A percentile compares a stretch with the other conserved stretches of the same genome.
These are phyloP conservation scores for Aphaenogaster rudis DNA, from an alignment of 1,140 invertebrate genomes.

Conservation along the genomic window DNA sequence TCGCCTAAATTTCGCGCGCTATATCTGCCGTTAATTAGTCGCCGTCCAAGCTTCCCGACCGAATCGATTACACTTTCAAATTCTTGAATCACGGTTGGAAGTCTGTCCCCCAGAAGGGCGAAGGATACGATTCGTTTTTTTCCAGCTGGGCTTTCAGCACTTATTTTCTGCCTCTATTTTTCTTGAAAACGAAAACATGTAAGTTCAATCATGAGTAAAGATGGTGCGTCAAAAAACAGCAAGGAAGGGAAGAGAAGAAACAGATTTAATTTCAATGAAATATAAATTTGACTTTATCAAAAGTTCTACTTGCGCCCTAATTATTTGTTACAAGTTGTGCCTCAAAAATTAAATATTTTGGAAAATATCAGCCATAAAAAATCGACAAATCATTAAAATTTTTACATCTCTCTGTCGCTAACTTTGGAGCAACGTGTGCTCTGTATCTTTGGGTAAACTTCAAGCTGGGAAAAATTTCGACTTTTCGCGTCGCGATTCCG, in stretches of 20 bases:
- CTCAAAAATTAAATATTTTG: not conserved
- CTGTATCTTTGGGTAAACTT: not conserved
- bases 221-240: not conserved
- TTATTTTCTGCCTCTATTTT: not conserved
- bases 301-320: not conserved
- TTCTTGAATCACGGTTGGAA: conserved; percentile 47
- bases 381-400: not conserved
- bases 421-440: not conserved
- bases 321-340: no score
- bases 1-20: conserved; percentile 24
- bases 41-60: conserved; percentile 27
- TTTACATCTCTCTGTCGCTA: not conserved
- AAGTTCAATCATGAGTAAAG: not conserved
- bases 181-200: not conserved
- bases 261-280: not conserved
- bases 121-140: conserved; percentile 1
- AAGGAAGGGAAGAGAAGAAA: not conserved
- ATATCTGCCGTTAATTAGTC: conserved; percentile 70
- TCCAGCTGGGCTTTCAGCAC: not conserved
- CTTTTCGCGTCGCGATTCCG: conserved; percentile 9
- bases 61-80: conserved; percentile 67
- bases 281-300: not conserved
- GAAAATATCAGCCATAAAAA: not conserved
- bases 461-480: not conserved
- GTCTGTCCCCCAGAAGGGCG: not conserved